Evolutionary conservation across 2,113 vertebrate genomes (phyloP).

Genomic region (Rhynchopsitta pachyrhyncha): DNA sequence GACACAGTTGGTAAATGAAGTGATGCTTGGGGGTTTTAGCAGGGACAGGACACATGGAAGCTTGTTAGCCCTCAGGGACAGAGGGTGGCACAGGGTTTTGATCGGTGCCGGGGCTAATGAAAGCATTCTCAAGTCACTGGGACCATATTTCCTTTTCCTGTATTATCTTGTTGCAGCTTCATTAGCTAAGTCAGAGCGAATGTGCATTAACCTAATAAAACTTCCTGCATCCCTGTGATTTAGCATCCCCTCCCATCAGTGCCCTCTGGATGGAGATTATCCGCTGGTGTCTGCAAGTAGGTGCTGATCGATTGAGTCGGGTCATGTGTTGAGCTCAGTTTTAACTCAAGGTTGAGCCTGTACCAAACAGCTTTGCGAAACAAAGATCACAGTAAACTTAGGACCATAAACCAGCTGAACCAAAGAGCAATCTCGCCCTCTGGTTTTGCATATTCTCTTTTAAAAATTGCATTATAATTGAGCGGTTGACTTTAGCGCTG

Average conservation of each 20-base stretch:
- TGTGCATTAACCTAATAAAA: constrained; percentile 59
- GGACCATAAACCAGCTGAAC: constrained; percentile 50
- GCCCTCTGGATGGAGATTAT: constrained; percentile 56
- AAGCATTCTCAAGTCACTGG: neutral
- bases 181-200: constrained; percentile 58
- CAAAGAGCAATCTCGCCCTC: constrained; percentile 29
- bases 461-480: constrained; percentile 52
- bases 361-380: constrained; percentile 30
- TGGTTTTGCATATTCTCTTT: constrained; percentile 41
- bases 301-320: constrained; percentile 11
- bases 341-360: constrained; percentile 42
- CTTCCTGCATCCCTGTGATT: constrained; percentile 38
- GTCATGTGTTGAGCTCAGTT: neutral
- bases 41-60: neutral
- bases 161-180: constrained; percentile 66
- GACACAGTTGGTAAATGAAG: fast-evolving
- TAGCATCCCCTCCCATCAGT: constrained; percentile 18
- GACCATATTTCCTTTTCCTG: constrained; percentile 51
- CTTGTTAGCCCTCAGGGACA: neutral
- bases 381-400: constrained; percentile 42
- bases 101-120: constrained; percentile 45
- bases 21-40: neutral
- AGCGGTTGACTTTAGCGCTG: constrained; percentile 32
- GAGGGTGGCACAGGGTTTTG: neutral
- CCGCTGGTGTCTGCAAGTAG: neutral